Evolutionary conservation across 2,113 vertebrate genomes (phyloP), one percentile per base, ranked within the genome.

Genomic region (Excalfactoria chinensis): DNA sequence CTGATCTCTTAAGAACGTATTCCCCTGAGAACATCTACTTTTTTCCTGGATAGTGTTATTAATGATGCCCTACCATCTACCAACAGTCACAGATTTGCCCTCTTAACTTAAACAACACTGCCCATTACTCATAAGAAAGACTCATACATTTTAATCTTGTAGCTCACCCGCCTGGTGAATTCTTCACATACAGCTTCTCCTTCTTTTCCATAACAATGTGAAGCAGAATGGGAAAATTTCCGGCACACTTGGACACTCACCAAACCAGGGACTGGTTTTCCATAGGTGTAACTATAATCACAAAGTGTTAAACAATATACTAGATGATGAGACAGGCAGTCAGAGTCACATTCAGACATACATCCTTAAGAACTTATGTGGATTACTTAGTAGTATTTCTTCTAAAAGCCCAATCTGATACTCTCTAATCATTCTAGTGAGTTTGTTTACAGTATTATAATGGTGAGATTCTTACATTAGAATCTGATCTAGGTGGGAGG

Each of bases 241-340:
- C 97, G 94, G 91, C 97, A 98, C 1, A 96, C 34, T 6, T 41
- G 96, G 71, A 98, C 53, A 11, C 91, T 97, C 62, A 94, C 81
- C 41, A 58, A 48, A 43, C 97, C 97, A 23, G 95, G 93, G 75
- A 98, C 98, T 32, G 97, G 96, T 64, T 98, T 98, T 48, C 97
- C 97, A 30, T 98, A 98, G 11, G 97, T 98, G 85, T 98, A 98
- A 48, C 98, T 98, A 81, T 80, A 34, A 59, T 40, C 23, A 68
- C 9, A 72, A 4, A 26, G n/a, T 51, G 26, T 71, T 86, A 56
- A 92, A 84, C 20, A 51, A 4, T 43, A 32, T 59, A 53, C 15
- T 26, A 62, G 26, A 53, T 46, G 62, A 73, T 46, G 18, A 78
- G 46, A 75, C 5, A 48, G 26, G n/a, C 23, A n/a, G 22, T 35